Evolutionary conservation across 2,888 invertebrate species (phyloP).

Genomic region (Monoplex corrugatus): DNA sequence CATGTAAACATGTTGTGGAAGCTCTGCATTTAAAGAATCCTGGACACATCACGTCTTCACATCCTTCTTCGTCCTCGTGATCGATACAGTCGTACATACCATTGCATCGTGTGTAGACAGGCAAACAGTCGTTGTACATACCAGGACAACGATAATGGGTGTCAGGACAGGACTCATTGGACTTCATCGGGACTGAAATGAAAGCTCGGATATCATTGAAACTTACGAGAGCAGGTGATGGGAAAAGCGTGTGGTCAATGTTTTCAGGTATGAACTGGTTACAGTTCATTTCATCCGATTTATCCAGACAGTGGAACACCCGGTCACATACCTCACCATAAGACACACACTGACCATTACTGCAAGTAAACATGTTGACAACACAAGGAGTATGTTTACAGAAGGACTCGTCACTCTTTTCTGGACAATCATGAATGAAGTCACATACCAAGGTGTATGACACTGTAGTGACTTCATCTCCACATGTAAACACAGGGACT

Average conservation of each 20-base stretch:
- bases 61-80: conserved; percentile 14
- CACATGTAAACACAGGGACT: neutral
- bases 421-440: neutral
- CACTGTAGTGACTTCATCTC: neutral
- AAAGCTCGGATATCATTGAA: neutral
- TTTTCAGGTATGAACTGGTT: too few relatives aligned
- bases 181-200: neutral
- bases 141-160: conserved; percentile 33
- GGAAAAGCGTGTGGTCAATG: neutral
- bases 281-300: conserved; percentile 34
- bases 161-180: conserved; percentile 24
- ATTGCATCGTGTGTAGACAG: conserved; percentile 44
- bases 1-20: neutral
- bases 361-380: neutral
- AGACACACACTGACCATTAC: neutral
- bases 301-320: conserved; percentile 20
- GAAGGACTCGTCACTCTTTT: conserved; percentile 9
- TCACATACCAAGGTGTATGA: neutral
- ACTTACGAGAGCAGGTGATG: neutral
- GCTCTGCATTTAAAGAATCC: conserved; percentile 22
- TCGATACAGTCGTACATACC: conserved; percentile 20
- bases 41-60: conserved; percentile 21
- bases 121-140: conserved; percentile 33
- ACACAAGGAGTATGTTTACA: neutral
- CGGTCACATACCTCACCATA: conserved; percentile 15